Evolutionary conservation across 2,888 invertebrate genomes (phyloP).

Genomic region (Hydraecia micacea): DNA sequence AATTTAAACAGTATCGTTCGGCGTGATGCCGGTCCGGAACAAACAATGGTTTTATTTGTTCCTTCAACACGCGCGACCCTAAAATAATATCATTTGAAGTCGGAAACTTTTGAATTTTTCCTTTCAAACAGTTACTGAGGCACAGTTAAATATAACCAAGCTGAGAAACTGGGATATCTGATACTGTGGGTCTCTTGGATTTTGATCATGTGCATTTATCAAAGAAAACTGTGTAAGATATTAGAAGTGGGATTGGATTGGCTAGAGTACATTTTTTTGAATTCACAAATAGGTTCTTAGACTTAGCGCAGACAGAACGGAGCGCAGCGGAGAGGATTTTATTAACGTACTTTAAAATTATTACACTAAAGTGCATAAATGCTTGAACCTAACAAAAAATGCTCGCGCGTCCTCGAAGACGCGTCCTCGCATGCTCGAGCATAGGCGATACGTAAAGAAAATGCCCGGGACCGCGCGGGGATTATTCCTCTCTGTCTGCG

Average conservation of each 20-base stretch:
- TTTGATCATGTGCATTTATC: not conserved
- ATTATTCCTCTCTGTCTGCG: too few species aligned
- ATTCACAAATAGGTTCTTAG: too few species aligned
- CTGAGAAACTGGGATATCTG: not conserved
- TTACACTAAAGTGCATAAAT: too few species aligned
- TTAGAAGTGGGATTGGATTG: not conserved
- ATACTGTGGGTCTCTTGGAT: not conserved
- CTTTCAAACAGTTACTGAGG: not conserved
- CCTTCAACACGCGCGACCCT: constrained; percentile 21
- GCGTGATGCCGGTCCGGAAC: constrained; percentile 38
- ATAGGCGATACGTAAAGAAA: too few species aligned
- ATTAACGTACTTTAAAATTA: too few species aligned
- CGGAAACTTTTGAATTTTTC: not conserved
- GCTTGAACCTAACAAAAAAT: too few species aligned
- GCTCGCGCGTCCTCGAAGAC: too few species aligned
- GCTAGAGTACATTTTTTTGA: not conserved
- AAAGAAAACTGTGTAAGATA: not conserved
- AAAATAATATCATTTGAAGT: constrained; percentile 36
- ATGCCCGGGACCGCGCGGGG: too few species aligned
- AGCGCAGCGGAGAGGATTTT: too few species aligned
- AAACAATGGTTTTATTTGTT: constrained; percentile 43
- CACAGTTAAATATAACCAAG: not conserved
- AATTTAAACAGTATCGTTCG: constrained; percentile 7
- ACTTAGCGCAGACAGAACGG: too few species aligned
- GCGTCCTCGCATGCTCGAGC: too few species aligned